Evolutionary conservation across 2,797 vertebrate species (phyloP).

Genomic region (Sebastes wilsoni): DNA sequence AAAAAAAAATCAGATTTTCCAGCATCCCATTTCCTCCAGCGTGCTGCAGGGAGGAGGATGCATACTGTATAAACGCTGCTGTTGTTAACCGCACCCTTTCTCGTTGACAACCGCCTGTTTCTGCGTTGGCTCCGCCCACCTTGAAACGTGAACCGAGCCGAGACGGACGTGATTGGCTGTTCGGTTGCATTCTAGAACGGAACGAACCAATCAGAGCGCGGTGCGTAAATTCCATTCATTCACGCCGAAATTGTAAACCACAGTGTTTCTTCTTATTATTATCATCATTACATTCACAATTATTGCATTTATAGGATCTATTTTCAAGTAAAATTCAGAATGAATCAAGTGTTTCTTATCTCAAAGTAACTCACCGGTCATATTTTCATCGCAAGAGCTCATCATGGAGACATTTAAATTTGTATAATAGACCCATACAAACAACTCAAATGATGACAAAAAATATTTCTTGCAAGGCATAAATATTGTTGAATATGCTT

Average conservation of each 20-base stretch:
- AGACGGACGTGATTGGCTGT: constrained; percentile 50
- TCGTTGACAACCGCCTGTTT: constrained; percentile 18
- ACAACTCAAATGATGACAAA: not conserved
- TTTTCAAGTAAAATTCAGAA: too few relatives aligned
- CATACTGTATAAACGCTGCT: not conserved
- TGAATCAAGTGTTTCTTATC: not conserved
- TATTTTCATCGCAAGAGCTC: not conserved
- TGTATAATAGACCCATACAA: not conserved
- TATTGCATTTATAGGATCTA: fast-evolving
- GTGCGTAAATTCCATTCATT: constrained; percentile 59
- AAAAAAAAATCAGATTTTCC: not conserved
- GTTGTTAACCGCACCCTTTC: constrained; percentile 25
- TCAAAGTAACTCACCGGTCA: not conserved
- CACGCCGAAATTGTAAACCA: not conserved
- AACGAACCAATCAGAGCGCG: constrained; percentile 51
- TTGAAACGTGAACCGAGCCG: constrained; percentile 13
- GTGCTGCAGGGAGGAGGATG: not conserved
- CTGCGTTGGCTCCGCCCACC: not conserved
- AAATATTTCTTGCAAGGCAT: not conserved
- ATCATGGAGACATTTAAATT: not conserved
- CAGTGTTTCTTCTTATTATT: not conserved
- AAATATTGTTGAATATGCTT: not conserved
- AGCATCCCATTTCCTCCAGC: not conserved
- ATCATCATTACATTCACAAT: not conserved
- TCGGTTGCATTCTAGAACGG: not conserved